These are phyloP conservation scores for Trichechus manatus DNA, from an alignment of 2,113 vertebrate genomes.

Conservation along the genomic window DNA sequence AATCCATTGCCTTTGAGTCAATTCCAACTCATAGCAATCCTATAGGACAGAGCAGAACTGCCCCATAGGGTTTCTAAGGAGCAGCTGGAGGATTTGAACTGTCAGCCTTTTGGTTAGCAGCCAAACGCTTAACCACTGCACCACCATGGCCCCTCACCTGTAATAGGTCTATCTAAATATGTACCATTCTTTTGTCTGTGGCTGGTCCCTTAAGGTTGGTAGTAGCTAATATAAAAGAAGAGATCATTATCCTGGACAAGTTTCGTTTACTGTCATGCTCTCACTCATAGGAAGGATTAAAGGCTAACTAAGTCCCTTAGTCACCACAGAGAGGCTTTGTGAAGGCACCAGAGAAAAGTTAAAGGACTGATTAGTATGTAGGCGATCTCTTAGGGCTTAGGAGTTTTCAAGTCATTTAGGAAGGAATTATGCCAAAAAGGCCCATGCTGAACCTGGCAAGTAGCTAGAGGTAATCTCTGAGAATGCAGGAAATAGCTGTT, in stretches of 20 bases:
- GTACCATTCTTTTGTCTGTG: constrained; percentile 61
- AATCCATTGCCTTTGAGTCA: too few species aligned
- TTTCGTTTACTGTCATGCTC: not conserved
- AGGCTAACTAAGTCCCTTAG: not conserved
- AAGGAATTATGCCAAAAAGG: not conserved
- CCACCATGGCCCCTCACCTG: not conserved
- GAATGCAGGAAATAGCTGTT: constrained; percentile 20
- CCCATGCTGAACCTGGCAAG: not conserved
- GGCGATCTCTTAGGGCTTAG: not conserved
- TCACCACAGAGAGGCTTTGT: not conserved
- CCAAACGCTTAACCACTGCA: not conserved
- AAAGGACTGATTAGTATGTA: not conserved
- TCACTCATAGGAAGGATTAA: constrained; percentile 25
- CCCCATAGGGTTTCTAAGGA: too few species aligned
- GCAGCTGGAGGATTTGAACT: not conserved
- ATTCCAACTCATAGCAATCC: too few species aligned
- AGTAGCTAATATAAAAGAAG: constrained; percentile 63
- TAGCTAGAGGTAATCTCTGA: not conserved
- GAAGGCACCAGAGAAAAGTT: constrained; percentile 16
- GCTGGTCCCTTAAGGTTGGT: constrained; percentile 60
- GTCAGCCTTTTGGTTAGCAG: not conserved
- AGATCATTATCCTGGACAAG: not conserved
- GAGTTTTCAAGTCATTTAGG: constrained; percentile 42
- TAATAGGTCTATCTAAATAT: not conserved
- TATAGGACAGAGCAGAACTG: too few species aligned